Evolutionary conservation across 2,797 vertebrate genomes (phyloP), one percentile per base, ranked within the genome.

Genomic region (Neosilurus mollespiculum): DNA sequence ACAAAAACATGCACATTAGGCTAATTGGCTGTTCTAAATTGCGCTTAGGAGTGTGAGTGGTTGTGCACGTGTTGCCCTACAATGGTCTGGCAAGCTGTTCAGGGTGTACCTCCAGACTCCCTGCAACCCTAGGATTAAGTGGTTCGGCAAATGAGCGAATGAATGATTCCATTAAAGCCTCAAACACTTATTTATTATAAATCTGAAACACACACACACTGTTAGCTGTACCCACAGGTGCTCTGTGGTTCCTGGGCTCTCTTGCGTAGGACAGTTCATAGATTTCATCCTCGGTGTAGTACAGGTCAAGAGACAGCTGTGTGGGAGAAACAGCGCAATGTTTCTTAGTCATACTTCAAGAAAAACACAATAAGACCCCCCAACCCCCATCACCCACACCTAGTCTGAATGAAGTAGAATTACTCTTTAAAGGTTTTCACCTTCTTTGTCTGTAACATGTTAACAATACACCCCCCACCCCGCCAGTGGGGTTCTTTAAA

Each of bases 241-340:
- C 80, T 90, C 95, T 97, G 86, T 94, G 94, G 90, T 94, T 96
- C 80, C 94, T 96, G 58, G 96, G 96, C 82, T 98, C 97, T 89
- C 97, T 96, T 82, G 93, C 91, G 24, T 97, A 98, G 0, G 97
- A 98, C 30, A 98, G 95, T 81, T 96, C 93, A 43, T 97, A 98
- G 84, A 98, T 97, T 90, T 98, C 96, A 53, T 98, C 97, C 81
- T 98, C 97, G 0, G 96, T 97, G 93, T 97, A 96, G 92, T 96
- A 97, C 70, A 97, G 92, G 89, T 98, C 96, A 80, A 98, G 91
- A 85, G 97, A 98, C 37, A 97, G 95, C 97, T 98, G 91, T 53
- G 82, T 83, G 66, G 11, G 54, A 84, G 71, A 64, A 81, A 8
- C 72, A 81, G 14, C 69, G 77, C 66, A 84, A 81, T 78, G 70